phyloP scores from a whole-genome alignment of 30 jellyfish, hydroid and myxozoan genomes.

The Turritopsis dohrnii region DNA sequence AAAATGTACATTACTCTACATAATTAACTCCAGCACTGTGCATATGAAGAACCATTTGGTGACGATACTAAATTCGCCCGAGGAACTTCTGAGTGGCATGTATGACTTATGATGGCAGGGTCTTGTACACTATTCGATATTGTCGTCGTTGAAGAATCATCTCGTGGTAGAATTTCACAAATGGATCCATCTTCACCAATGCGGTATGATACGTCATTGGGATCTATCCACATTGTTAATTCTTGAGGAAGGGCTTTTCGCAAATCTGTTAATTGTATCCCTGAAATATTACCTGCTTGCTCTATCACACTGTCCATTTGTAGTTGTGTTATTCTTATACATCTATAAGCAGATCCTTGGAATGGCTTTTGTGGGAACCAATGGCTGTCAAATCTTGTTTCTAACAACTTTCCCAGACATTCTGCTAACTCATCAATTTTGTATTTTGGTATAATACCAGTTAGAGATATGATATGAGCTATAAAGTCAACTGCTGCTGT shows the following conservation, averaged over 20 bases:
- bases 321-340: conserved; percentile 65
- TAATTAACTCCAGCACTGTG: conserved; percentile 20
- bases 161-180: conserved; percentile 36
- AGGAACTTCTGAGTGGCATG: conserved; percentile 25
- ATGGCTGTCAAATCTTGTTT: conserved; percentile 60
- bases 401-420: conserved; percentile 58
- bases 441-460: conserved; percentile 44
- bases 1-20: neutral
- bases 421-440: conserved; percentile 62
- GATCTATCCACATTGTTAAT: conserved; percentile 95
- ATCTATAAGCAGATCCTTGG: conserved; percentile 90
- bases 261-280: conserved; percentile 56
- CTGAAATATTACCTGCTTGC: conserved; percentile 79
- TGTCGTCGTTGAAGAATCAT: neutral
- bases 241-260: conserved; percentile 71
- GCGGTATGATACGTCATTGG: conserved; percentile 86
- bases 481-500: conserved; percentile 76
- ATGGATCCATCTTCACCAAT: conserved; percentile 99
- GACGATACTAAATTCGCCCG: conserved; percentile 9
- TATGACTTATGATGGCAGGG: conserved; percentile 4
- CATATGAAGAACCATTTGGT: conserved; percentile 18
- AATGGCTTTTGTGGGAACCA: conserved; percentile 96
- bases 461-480: conserved; percentile 57
- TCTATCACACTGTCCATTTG: conserved; percentile 76
- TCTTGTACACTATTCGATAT: neutral